These are phyloP conservation scores for Lycodopsis pacificus DNA, from an alignment of 2,797 vertebrate genomes.

Conservation along the genomic window DNA sequence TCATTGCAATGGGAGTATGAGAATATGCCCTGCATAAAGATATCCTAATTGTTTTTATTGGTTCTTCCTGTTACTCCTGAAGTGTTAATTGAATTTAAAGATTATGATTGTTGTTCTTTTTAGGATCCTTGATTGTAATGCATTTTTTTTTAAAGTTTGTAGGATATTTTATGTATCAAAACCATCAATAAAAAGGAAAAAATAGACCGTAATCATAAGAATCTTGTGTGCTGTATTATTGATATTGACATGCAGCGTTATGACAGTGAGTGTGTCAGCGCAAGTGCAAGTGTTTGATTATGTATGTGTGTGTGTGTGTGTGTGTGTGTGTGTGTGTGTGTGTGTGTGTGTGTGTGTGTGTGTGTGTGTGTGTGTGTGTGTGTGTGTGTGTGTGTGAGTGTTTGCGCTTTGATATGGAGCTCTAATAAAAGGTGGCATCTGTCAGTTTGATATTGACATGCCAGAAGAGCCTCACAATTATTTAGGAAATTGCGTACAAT, in stretches of 20 bases:
- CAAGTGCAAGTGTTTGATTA: background rate
- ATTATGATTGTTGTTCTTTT: background rate
- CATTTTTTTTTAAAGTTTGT: conserved; percentile 13
- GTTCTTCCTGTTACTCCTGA: conserved; percentile 3
- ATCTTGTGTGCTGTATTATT: conserved; percentile 47
- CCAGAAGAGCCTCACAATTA: conserved; percentile 62
- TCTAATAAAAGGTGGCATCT: conserved; percentile 80
- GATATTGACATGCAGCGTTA: conserved; percentile 13
- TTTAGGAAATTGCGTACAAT: conserved; percentile 30
- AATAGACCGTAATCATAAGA: background rate
- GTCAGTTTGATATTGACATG: conserved; percentile 75
- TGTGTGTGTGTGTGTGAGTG: conserved; percentile 15
- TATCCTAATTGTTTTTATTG: conserved; percentile 19
- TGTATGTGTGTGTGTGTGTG: conserved; percentile 18
- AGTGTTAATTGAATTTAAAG: conserved; percentile 33
- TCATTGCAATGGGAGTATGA: conserved; percentile 51
- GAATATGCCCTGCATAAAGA: conserved; percentile 31
- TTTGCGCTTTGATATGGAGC: conserved; percentile 41
- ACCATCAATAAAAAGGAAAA: conserved; percentile 49
- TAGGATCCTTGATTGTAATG: conserved; percentile 13
- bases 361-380: conserved; percentile 12
- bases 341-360: conserved; percentile 12
- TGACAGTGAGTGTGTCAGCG: background rate
- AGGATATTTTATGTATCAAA: conserved; percentile 22
- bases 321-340: conserved; percentile 12